These are phyloP conservation scores for Dromaius novaehollandiae DNA, from an alignment of 2,113 vertebrate genomes.

Conservation along the genomic window DNA sequence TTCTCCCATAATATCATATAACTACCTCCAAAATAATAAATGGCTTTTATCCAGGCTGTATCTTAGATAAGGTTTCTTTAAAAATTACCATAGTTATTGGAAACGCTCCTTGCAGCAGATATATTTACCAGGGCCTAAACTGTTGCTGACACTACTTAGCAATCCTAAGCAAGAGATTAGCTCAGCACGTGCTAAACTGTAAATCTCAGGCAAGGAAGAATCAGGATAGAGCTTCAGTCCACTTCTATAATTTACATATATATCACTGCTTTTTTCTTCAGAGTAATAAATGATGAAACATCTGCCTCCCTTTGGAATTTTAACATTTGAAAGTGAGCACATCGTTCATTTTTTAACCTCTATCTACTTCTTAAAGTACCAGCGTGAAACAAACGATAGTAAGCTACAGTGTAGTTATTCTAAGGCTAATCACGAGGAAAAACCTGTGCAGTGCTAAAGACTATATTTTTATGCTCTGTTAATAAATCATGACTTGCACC, in stretches of 20 bases:
- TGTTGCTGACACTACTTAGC: not conserved
- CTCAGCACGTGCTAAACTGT: not conserved
- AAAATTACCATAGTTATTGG: constrained; percentile 53
- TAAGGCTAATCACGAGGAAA: not conserved
- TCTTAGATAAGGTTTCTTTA: constrained; percentile 24
- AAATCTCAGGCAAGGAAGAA: not conserved
- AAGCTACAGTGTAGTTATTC: not conserved
- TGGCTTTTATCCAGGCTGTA: constrained; percentile 24
- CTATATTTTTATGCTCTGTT: not conserved
- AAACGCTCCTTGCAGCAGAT: not conserved
- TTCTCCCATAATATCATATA: constrained; percentile 1
- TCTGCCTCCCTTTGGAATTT: not conserved
- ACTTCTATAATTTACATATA: not conserved
- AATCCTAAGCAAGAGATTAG: not conserved
- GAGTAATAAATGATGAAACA: not conserved
- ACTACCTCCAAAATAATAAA: constrained; percentile 35
- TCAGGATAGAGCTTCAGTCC: not conserved
- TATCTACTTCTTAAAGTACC: not conserved
- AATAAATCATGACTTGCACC: not conserved
- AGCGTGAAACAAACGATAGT: not conserved
- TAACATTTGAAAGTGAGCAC: not conserved
- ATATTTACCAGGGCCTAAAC: not conserved
- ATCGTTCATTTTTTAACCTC: not conserved
- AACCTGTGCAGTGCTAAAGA: not conserved
- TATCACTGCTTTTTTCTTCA: not conserved